Percentiles rank a stretch among this genome's conserved stretches.
These are phyloP conservation scores for Magallana ariakensis DNA, from an alignment of 1,140 invertebrate genomes.

Conservation along the genomic window DNA sequence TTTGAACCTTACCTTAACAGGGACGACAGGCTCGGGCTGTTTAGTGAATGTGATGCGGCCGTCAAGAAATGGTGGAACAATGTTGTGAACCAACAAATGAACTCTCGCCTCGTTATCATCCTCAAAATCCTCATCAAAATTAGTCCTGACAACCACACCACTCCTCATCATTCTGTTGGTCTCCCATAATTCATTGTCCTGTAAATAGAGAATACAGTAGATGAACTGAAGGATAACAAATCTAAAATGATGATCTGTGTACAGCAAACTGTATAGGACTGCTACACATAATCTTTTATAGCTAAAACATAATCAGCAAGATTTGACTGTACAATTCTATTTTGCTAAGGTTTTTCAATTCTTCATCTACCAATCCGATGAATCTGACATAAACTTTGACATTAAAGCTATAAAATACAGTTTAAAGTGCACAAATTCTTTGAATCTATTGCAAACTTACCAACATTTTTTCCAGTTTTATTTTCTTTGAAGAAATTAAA, in stretches of 20 bases:
- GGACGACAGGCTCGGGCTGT: constrained; percentile 97
- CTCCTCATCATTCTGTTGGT: constrained; percentile 98
- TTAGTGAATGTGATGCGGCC: constrained; percentile 99
- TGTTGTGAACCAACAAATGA: constrained; percentile 98
- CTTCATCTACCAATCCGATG: too few relatives aligned
- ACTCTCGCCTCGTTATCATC: constrained; percentile 94
- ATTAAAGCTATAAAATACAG: too few relatives aligned
- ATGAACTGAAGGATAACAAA: not conserved
- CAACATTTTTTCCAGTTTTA: not conserved
- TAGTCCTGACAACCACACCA: constrained; percentile 94
- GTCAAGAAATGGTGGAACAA: constrained; percentile 99
- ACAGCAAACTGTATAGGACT: too few relatives aligned
- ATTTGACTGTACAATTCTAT: too few relatives aligned
- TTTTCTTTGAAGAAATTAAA: too few relatives aligned
- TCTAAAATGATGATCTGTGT: too few relatives aligned
- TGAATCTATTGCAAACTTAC: too few relatives aligned
- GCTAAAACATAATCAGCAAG: too few relatives aligned
- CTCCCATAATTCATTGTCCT: constrained; percentile 99
- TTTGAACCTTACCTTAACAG: constrained; percentile 84
- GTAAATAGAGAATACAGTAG: constrained; percentile 38
- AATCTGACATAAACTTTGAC: too few relatives aligned
- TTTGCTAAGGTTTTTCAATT: too few relatives aligned
- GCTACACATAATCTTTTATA: too few relatives aligned
- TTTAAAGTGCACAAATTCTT: too few relatives aligned
- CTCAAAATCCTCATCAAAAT: constrained; percentile 95